These are phyloP conservation scores for Drosophila merina DNA, from an alignment of 2,888 invertebrate genomes.

Conservation along the genomic window DNA sequence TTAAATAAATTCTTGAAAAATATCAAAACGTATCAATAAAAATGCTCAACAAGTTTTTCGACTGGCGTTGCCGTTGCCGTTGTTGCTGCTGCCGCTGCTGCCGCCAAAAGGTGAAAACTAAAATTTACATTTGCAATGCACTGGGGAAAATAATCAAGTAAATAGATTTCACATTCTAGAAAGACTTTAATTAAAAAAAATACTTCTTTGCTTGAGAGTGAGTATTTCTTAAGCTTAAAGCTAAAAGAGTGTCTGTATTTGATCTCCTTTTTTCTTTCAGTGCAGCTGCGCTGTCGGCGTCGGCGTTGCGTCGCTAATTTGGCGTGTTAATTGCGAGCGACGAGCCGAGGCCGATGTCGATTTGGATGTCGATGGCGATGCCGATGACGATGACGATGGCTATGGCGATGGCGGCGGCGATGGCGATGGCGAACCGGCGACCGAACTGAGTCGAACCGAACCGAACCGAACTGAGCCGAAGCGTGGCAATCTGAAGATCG, in stretches of 20 bases:
- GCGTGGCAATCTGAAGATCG: constrained; percentile 31
- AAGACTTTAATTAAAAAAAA: too few relatives aligned
- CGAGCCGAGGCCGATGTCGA: constrained; percentile 44
- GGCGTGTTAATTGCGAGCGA: constrained; percentile 74
- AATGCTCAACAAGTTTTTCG: constrained; percentile 75
- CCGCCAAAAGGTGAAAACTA: not conserved
- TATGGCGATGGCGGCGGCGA: not conserved
- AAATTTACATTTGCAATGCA: constrained; percentile 18
- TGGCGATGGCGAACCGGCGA: constrained; percentile 11
- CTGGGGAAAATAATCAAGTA: not conserved
- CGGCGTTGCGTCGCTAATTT: constrained; percentile 67
- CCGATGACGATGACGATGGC: not conserved
- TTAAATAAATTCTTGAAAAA: constrained; percentile 72
- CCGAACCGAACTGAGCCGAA: constrained; percentile 27
- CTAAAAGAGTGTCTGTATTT: too few relatives aligned
- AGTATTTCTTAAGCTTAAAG: too few relatives aligned
- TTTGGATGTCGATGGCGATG: constrained; percentile 15
- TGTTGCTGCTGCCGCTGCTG: constrained; percentile 6
- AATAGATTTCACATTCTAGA: not conserved
- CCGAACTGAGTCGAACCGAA: constrained; percentile 30
- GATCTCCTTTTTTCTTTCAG: not conserved
- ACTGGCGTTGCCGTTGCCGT: not conserved
- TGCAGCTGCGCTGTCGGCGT: constrained; percentile 19
- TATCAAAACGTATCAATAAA: constrained; percentile 78
- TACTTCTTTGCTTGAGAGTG: too few relatives aligned